Evolutionary conservation across 2,888 invertebrate genomes (phyloP), one percentile per base, ranked within the genome.

Genomic region (Terebella lapidaria): DNA sequence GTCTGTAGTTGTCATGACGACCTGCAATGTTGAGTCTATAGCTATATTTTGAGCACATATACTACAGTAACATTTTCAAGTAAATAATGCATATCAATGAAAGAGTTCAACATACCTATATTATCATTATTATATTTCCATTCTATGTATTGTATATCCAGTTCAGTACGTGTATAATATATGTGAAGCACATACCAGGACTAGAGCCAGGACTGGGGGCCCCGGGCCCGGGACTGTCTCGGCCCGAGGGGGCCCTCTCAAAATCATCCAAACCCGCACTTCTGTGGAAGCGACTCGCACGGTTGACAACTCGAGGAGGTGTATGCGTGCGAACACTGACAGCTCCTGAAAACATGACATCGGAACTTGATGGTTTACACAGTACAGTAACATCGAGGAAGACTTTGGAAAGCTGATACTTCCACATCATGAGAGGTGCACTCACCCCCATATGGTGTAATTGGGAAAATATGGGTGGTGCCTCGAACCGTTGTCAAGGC

Each of bases 391-490:
- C n/a, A n/a, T n/a, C n/a, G n/a, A n/a, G n/a, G n/a, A n/a, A n/a
- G n/a, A n/a, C n/a, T n/a, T n/a, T n/a, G n/a, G n/a, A n/a, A n/a
- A n/a, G n/a, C n/a, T n/a, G n/a, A n/a, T n/a, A n/a, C n/a, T n/a
- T n/a, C n/a, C n/a, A n/a, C n/a, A n/a, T n/a, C n/a, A n/a, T n/a
- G n/a, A n/a, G n/a, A n/a, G n/a, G n/a, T n/a, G n/a, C n/a, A 49
- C 30, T 67, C 68, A 81, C 81, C 95, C 68, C 96, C 96, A 80
- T 97, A 99, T 22, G 97, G 92, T 20, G 93, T 93, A 54, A 99
- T 87, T 10, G 97, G 94, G 83, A 96, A 99, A 67, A 99, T 89
- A 81, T 99, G 99, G 29, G 95, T 95, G 0, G 99, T 99, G 64
- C 97, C 99, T 65, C 95, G 87, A 59, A 94, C 86, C 0, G 97